Percentiles rank a stretch among this genome's conserved stretches.
phyloP scores from a whole-genome alignment of 1,140 invertebrate species.

The Medauroidea extradentata region DNA sequence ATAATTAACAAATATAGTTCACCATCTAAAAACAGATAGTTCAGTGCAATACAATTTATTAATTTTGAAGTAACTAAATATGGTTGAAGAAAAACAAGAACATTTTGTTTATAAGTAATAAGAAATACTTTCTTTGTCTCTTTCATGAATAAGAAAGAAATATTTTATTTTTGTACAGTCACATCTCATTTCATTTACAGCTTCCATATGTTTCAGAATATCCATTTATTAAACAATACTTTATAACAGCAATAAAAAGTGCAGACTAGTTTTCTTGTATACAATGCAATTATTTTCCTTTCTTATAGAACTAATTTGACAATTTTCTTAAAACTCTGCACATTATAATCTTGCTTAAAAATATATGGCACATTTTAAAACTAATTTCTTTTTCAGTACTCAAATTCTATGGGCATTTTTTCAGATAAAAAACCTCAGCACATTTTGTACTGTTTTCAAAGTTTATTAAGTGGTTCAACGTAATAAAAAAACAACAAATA shows the following conservation, averaged over 20 bases:
- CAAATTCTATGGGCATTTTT: neutral
- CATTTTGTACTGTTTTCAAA: slow-evolving; percentile 2
- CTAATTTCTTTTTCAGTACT: neutral
- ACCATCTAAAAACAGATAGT: too few relatives aligned
- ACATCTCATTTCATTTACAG: neutral
- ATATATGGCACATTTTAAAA: slow-evolving; percentile 12
- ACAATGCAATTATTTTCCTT: neutral
- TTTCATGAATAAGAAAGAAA: neutral
- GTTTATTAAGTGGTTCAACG: neutral
- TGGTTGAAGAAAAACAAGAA: neutral
- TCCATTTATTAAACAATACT: slow-evolving; percentile 1
- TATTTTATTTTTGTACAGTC: slow-evolving; percentile 11
- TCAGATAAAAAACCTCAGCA: neutral
- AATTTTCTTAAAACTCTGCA: slow-evolving; percentile 3
- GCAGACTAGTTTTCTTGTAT: slow-evolving; percentile 11
- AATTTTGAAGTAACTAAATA: neutral
- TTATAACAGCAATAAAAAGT: slow-evolving; percentile 10
- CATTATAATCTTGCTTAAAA: slow-evolving; percentile 8
- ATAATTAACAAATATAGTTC: too few relatives aligned
- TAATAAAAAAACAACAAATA: slow-evolving; percentile 7
- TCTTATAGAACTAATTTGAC: neutral
- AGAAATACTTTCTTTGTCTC: neutral
- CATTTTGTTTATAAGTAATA: neutral
- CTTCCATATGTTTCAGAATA: slow-evolving; percentile 2
- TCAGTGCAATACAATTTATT: too few relatives aligned